A percentile compares a stretch with the other conserved stretches of the same genome.
These are phyloP conservation scores for Halcyon senegalensis DNA, from an alignment of 2,113 vertebrate species.

Conservation along the genomic window DNA sequence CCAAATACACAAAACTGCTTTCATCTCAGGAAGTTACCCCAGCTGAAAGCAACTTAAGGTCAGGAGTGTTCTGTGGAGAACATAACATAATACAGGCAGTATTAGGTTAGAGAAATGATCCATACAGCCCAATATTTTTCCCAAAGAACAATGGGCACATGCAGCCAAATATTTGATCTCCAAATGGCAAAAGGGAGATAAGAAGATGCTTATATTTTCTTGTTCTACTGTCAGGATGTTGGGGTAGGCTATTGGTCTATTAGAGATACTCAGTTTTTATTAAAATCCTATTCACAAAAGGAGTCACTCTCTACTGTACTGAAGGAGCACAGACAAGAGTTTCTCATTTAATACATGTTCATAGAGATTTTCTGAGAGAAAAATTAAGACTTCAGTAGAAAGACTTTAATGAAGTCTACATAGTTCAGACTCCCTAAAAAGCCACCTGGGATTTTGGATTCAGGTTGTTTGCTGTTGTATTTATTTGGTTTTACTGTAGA, in stretches of 20 bases:
- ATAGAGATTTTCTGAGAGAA: background rate
- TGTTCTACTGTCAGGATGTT: background rate
- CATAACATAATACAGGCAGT: background rate
- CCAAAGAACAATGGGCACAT: background rate
- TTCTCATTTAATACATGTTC: background rate
- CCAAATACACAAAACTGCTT: background rate
- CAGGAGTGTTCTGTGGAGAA: background rate
- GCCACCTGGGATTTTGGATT: background rate
- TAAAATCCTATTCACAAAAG: background rate
- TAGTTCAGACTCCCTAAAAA: background rate
- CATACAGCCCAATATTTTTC: background rate
- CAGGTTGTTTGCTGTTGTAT: background rate
- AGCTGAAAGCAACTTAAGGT: background rate
- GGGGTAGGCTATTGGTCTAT: background rate
- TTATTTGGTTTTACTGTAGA: background rate
- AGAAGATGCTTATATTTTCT: background rate
- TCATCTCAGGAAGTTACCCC: background rate
- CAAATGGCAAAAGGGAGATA: background rate
- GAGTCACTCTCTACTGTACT: background rate
- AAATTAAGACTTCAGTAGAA: background rate
- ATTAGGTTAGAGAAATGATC: background rate
- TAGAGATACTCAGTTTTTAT: background rate
- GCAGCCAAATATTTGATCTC: background rate
- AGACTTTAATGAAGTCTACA: background rate
- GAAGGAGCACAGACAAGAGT: background rate